Conservation (phyloP, 2,888 invertebrate species). For the Nemurella pictetii region DNA sequence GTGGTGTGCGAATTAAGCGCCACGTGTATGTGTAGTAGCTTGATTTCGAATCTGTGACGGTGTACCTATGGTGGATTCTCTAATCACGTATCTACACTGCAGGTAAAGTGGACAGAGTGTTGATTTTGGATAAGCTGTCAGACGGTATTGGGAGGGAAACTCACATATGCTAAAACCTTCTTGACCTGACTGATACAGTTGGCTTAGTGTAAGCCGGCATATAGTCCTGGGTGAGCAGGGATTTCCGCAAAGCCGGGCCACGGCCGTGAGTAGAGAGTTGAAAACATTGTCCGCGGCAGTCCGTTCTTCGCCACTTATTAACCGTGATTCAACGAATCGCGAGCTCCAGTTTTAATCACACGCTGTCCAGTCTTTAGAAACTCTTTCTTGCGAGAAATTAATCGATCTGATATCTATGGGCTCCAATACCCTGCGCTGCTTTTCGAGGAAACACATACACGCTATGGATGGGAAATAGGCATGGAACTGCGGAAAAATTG, state of each 20-base stretch:
- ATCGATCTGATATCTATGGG: neutral
- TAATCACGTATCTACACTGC: no score
- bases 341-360: neutral
- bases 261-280: neutral
- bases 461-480: neutral
- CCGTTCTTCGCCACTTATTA: neutral
- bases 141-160: neutral
- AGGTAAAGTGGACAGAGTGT: neutral
- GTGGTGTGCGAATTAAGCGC: neutral
- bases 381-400: neutral
- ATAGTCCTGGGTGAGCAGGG: neutral
- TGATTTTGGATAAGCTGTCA: neutral
- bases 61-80: neutral
- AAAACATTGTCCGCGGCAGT: neutral
- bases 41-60: neutral
- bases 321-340: neutral
- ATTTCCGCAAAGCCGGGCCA: neutral
- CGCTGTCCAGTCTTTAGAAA: neutral
- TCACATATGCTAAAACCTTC: neutral
- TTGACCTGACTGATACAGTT: neutral
- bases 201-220: neutral
- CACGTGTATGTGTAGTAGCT: neutral
- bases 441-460: no score
- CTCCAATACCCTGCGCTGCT: neutral
- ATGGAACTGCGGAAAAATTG: neutral